These are phyloP conservation scores for Bemisia tabaci DNA, from an alignment of 1,140 invertebrate species.

Conservation along the genomic window DNA sequence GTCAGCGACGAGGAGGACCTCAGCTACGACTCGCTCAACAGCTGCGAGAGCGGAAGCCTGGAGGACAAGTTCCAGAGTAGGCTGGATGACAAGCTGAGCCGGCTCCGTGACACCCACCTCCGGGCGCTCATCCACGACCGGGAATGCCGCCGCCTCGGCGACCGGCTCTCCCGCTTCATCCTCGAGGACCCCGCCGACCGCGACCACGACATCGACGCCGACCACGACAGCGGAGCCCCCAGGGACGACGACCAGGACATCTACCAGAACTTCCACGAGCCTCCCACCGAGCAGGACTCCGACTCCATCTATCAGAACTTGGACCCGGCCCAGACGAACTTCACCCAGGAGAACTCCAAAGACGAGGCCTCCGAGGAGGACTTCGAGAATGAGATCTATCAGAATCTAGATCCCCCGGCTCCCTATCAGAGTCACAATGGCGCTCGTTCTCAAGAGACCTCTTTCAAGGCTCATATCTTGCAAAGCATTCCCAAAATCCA, in stretches of 20 bases:
- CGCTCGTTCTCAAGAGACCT: not conserved
- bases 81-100: constrained; percentile 1
- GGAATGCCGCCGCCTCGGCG: not conserved
- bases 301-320: no score
- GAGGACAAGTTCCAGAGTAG: constrained; percentile 17
- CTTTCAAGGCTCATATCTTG: no score
- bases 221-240: no score
- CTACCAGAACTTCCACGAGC: no score
- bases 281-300: no score
- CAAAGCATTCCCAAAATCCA: no score
- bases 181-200: not conserved
- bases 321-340: no score
- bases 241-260: no score
- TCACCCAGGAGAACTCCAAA: no score
- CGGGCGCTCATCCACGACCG: not conserved
- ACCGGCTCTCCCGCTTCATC: not conserved
- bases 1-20: constrained; percentile 35
- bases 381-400: no score
- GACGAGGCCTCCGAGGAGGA: no score
- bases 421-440: not conserved
- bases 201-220: constrained; percentile 11
- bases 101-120: not conserved
- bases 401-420: no score
- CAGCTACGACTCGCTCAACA: constrained; percentile 55
- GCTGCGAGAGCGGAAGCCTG: constrained; percentile 39